Conservation (phyloP, 1,140 invertebrate species). For the Patella vulgata region DNA sequence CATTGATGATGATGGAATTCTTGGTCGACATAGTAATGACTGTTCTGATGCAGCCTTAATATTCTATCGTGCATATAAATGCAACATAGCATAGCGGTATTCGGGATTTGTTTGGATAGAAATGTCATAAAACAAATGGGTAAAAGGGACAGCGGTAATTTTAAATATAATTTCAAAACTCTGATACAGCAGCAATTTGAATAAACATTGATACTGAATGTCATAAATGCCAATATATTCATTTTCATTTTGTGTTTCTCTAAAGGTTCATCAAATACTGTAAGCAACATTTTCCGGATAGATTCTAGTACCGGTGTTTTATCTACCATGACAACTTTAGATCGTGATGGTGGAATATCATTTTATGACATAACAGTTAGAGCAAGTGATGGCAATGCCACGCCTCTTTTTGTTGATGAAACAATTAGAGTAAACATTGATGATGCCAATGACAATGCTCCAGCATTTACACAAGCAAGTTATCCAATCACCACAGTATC, state of each 20-base stretch:
- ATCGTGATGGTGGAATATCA: conserved; percentile 17
- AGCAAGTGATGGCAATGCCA: conserved; percentile 23
- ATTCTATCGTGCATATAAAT: too few relatives aligned
- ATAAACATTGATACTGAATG: too few relatives aligned
- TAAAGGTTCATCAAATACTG: conserved; percentile 6
- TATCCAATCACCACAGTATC: conserved; percentile 12
- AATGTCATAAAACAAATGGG: too few relatives aligned
- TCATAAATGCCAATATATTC: too few relatives aligned
- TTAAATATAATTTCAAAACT: too few relatives aligned
- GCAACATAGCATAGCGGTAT: too few relatives aligned
- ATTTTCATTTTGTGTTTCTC: not conserved
- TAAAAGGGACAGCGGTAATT: too few relatives aligned
- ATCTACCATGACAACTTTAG: conserved; percentile 23
- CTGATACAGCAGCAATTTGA: too few relatives aligned
- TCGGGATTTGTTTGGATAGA: too few relatives aligned
- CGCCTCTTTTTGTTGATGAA: conserved; percentile 2
- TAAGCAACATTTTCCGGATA: conserved; percentile 21
- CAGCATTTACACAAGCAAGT: conserved; percentile 22
- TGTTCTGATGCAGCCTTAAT: too few relatives aligned
- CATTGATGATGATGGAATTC: too few relatives aligned
- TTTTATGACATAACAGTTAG: conserved; percentile 30
- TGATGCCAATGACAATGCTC: conserved; percentile 37
- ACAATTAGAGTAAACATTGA: conserved; percentile 16
- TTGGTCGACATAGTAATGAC: too few relatives aligned
- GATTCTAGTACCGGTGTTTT: conserved; percentile 30